Conservation (phyloP, 2,113 vertebrate genomes). For the Stercorarius parasiticus region DNA sequence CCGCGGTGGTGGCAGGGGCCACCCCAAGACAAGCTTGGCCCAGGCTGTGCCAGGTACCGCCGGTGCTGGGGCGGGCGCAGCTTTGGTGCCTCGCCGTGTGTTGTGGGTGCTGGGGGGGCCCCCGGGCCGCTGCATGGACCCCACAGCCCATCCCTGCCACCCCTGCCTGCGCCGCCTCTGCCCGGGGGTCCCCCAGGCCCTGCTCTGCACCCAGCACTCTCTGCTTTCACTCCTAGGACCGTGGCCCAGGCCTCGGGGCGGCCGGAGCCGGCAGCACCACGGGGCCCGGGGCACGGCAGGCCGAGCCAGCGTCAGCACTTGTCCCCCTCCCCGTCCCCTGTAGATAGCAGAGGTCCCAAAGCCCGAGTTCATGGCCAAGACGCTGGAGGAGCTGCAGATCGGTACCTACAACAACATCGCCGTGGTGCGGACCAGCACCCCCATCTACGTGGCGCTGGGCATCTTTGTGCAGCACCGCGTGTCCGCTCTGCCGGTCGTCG, state of each 20-base stretch:
- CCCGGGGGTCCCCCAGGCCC: not conserved
- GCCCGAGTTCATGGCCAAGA: conserved; percentile 86
- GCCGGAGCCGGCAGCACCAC: not conserved
- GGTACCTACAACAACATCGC: conserved; percentile 94
- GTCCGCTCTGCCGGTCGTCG: conserved; percentile 91
- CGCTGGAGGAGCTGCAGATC: conserved; percentile 86
- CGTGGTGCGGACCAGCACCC: conserved; percentile 87
- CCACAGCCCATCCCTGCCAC: fast-evolving
- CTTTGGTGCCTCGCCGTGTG: fast-evolving
- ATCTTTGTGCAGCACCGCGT: conserved; percentile 97
- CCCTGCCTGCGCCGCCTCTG: not conserved
- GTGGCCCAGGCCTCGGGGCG: not conserved
- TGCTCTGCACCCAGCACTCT: not conserved
- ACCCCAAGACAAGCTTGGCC: fast-evolving
- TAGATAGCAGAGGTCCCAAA: conserved; percentile 97
- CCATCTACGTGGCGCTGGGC: conserved; percentile 92
- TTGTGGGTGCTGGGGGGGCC: not conserved
- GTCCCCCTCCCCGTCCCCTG: not conserved
- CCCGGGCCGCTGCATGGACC: fast-evolving
- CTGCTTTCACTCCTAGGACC: not conserved
- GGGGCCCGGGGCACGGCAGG: not conserved
- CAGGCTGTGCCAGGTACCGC: not conserved
- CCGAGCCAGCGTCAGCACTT: not conserved
- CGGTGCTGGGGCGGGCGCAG: not conserved
- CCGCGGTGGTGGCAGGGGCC: not conserved